These are phyloP conservation scores for Meloidogyne hapla DNA, from an alignment of 1,140 invertebrate species.

Conservation along the genomic window DNA sequence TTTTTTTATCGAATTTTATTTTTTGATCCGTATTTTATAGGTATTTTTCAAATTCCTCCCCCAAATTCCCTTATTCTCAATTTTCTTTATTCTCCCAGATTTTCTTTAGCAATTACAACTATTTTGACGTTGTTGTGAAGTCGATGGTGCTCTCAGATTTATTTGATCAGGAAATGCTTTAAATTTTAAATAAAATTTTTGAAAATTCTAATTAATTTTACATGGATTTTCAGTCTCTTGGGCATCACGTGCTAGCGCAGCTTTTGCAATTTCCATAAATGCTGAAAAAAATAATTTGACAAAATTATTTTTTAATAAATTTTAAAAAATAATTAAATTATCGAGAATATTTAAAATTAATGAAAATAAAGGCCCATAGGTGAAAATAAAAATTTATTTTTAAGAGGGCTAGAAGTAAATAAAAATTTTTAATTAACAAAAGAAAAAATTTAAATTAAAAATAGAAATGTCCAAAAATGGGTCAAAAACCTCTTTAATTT, in stretches of 20 bases:
- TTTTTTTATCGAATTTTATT: background rate
- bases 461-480: too few species aligned
- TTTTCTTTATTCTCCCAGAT: background rate
- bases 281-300: constrained; percentile 9
- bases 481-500: too few species aligned
- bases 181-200: background rate
- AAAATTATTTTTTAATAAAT: too few species aligned
- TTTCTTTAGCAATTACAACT: background rate
- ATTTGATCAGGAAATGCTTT: constrained; percentile 20
- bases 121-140: background rate
- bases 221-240: constrained; percentile 56
- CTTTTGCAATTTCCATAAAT: constrained; percentile 56
- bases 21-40: constrained; percentile 1
- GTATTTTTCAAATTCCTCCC: background rate
- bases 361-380: too few species aligned
- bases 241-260: constrained; percentile 55
- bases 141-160: background rate
- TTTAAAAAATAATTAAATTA: too few species aligned
- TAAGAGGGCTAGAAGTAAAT: too few species aligned
- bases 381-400: too few species aligned
- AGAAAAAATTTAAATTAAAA: too few species aligned
- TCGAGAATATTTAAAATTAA: too few species aligned
- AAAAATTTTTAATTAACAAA: too few species aligned
- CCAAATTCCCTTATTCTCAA: background rate
- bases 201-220: background rate